A percentile compares a stretch with the other conserved stretches of the same genome.
phyloP scores from a whole-genome alignment of 2,797 vertebrate genomes.

The Melanotaenia boesemani region DNA sequence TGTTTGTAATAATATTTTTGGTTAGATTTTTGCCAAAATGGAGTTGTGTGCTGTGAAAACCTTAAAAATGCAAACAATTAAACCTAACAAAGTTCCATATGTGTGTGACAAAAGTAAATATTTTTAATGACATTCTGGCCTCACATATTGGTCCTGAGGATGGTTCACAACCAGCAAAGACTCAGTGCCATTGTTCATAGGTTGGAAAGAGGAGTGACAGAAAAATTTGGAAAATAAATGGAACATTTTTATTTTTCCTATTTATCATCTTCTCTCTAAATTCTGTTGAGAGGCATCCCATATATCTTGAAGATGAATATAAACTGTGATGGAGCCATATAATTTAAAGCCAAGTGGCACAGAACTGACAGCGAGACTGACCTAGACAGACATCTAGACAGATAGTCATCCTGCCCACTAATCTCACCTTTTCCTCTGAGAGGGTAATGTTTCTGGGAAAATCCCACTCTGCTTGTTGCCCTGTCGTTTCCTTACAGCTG shows the following conservation, averaged over 20 bases:
- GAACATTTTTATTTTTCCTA: conserved; percentile 55
- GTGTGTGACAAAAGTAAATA: conserved; percentile 3
- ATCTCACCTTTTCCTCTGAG: conserved; percentile 73
- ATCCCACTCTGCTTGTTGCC: conserved; percentile 59
- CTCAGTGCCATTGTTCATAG: conserved; percentile 61
- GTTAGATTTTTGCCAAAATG: background rate
- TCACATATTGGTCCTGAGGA: background rate
- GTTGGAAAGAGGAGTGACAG: conserved; percentile 55
- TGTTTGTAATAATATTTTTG: no score
- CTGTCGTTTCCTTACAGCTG: conserved; percentile 67
- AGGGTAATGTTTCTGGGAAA: conserved; percentile 80
- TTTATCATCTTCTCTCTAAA: conserved; percentile 53
- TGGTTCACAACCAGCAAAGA: conserved; percentile 42
- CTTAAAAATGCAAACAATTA: background rate
- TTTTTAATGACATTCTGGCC: background rate
- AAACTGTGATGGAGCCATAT: conserved; percentile 23
- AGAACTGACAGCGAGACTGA: conserved; percentile 66
- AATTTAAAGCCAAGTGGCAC: conserved; percentile 47
- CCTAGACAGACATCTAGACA: conserved; percentile 70
- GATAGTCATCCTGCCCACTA: conserved; percentile 70
- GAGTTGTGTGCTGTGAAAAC: background rate
- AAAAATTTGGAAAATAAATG: conserved; percentile 55
- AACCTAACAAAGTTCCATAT: conserved; percentile 14
- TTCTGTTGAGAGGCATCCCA: conserved; percentile 46
- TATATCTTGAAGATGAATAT: conserved; percentile 55